phyloP scores from a whole-genome alignment of 1,140 invertebrate species.

The Sesamia nonagrioides region DNA sequence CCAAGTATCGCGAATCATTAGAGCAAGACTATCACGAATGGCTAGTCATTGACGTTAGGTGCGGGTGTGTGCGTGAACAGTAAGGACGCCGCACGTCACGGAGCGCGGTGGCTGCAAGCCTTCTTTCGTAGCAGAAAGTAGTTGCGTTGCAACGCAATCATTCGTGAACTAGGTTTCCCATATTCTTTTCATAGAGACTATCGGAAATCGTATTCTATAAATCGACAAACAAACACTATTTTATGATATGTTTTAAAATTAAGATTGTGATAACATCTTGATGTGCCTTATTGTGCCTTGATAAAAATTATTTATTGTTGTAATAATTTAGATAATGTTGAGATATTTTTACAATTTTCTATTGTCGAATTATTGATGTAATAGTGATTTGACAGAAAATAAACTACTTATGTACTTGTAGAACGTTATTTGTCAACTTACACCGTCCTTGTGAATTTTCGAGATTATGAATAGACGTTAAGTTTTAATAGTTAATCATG shows the following conservation, averaged over 20 bases:
- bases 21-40: slow-evolving; percentile 66
- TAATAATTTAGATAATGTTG: slow-evolving; percentile 79
- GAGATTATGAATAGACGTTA: slow-evolving; percentile 84
- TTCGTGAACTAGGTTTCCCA: slow-evolving; percentile 72
- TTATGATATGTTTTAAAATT: slow-evolving; percentile 66
- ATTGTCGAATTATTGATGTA: slow-evolving; percentile 73
- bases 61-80: slow-evolving; percentile 17
- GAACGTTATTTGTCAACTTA: slow-evolving; percentile 83
- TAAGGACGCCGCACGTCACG: slow-evolving; percentile 13
- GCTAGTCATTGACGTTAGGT: slow-evolving; percentile 65
- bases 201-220: slow-evolving; percentile 74
- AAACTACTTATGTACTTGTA: slow-evolving; percentile 80
- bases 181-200: slow-evolving; percentile 79
- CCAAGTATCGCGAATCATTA: slow-evolving; percentile 47
- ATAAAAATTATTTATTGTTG: slow-evolving; percentile 85
- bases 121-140: slow-evolving; percentile 81
- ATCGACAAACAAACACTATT: slow-evolving; percentile 51
- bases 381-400: slow-evolving; percentile 73
- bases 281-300: slow-evolving; percentile 86
- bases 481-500: slow-evolving; percentile 75
- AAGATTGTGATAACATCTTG: slow-evolving; percentile 84
- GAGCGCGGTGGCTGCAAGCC: slow-evolving; percentile 69
- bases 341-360: slow-evolving; percentile 83
- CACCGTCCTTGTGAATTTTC: slow-evolving; percentile 86
- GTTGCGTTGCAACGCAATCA: slow-evolving; percentile 67